Evolutionary conservation across 1,140 invertebrate species (phyloP).

Genomic region (Anastrepha ludens): DNA sequence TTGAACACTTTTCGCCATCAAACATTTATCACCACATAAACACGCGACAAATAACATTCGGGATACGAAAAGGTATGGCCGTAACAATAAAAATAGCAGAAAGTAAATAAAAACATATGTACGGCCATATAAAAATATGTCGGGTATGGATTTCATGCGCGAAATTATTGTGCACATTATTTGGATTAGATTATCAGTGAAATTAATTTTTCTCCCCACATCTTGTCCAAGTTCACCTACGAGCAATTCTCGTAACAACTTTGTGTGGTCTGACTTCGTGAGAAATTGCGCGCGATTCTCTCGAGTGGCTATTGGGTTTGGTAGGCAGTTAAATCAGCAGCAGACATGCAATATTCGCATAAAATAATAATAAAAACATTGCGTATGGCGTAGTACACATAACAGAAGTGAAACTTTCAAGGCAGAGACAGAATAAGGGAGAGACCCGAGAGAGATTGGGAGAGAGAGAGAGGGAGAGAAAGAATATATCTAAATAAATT

Average conservation of each 20-base stretch:
- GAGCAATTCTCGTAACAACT: neutral
- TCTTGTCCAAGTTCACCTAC: neutral
- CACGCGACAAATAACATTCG: neutral
- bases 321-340: neutral
- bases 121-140: neutral
- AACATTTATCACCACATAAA: conserved; percentile 39
- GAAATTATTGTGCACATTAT: neutral
- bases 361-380: neutral
- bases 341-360: neutral
- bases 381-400: no score
- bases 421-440: no score
- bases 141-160: neutral
- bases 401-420: no score
- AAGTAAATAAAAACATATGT: neutral
- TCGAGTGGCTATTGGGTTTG: neutral
- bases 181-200: neutral
- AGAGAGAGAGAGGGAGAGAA: no score
- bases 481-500: no score
- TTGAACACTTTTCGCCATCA: neutral
- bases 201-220: neutral
- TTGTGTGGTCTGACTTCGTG: neutral
- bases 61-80: neutral
- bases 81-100: neutral
- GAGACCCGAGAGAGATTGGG: no score
- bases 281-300: neutral